Evolutionary conservation across 2,888 invertebrate species (phyloP).

Genomic region (Epistrophella euchroma): DNA sequence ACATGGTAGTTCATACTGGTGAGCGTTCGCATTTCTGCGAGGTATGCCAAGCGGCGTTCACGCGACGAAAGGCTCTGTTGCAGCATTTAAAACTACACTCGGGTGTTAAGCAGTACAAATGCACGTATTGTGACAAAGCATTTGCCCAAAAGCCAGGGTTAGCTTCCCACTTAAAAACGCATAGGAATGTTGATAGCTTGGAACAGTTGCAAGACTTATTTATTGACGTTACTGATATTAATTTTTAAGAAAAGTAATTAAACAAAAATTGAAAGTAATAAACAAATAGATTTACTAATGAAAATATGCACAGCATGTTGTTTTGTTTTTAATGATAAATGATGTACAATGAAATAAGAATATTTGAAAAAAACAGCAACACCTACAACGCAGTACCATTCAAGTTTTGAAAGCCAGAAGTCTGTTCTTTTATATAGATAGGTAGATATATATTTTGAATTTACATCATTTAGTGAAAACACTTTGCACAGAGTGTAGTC

Average conservation of each 20-base stretch:
- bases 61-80: conserved; percentile 71
- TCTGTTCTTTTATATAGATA: too few species aligned
- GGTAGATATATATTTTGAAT: too few species aligned
- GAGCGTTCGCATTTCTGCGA: conserved; percentile 78
- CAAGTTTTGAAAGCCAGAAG: too few species aligned
- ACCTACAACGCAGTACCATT: too few species aligned
- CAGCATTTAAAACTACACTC: conserved; percentile 76
- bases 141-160: conserved; percentile 76
- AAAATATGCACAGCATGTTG: neutral
- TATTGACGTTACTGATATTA: neutral
- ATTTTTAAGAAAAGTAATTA: neutral
- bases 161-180: conserved; percentile 71
- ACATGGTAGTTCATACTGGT: conserved; percentile 79
- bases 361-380: too few species aligned
- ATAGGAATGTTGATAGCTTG: conserved; percentile 38
- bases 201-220: neutral
- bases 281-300: neutral
- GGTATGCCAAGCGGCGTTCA: conserved; percentile 69
- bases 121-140: conserved; percentile 74
- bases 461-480: too few species aligned
- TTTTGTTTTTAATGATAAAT: neutral
- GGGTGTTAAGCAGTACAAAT: conserved; percentile 75
- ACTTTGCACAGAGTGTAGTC: too few species aligned
- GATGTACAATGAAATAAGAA: too few species aligned
- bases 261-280: neutral